A percentile compares a stretch with the other conserved stretches of the same genome.
These are phyloP conservation scores for Ostrea edulis DNA, from an alignment of 1,140 invertebrate species.

Conservation along the genomic window DNA sequence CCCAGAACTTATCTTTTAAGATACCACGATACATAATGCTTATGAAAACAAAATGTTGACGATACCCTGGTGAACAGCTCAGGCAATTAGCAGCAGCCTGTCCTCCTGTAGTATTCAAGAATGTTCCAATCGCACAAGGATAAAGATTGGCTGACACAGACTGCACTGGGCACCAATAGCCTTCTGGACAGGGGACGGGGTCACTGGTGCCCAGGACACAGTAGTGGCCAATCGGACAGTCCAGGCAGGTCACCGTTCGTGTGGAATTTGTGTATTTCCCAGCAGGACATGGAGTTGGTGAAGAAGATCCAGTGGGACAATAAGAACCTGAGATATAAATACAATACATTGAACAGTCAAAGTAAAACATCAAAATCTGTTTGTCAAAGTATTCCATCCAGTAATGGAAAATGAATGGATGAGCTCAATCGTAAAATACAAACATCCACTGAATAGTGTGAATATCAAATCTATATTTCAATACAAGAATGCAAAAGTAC, in stretches of 20 bases:
- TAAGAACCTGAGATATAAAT: slow-evolving; percentile 67
- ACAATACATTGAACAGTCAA: not conserved
- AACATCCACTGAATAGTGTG: no score
- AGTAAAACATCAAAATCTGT: no score
- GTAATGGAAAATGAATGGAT: no score
- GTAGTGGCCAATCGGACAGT: slow-evolving; percentile 74
- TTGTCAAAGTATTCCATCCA: no score
- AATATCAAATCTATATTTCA: no score
- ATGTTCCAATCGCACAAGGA: slow-evolving; percentile 74
- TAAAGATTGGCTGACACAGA: slow-evolving; percentile 49
- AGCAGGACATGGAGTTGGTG: slow-evolving; percentile 67
- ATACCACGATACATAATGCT: no score
- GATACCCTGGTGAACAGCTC: slow-evolving; percentile 72
- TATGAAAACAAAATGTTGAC: not conserved
- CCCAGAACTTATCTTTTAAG: no score
- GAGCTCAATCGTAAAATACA: no score
- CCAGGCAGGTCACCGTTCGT: slow-evolving; percentile 61
- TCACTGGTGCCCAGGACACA: slow-evolving; percentile 70
- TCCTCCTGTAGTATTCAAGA: slow-evolving; percentile 71
- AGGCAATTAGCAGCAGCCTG: slow-evolving; percentile 61
- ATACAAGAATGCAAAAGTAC: no score
- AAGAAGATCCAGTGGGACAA: slow-evolving; percentile 66
- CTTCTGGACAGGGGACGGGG: slow-evolving; percentile 72
- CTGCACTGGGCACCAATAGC: slow-evolving; percentile 66
- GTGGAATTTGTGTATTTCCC: slow-evolving; percentile 70